Evolutionary conservation across 2,113 vertebrate species (phyloP).

Genomic region (Heterotis niloticus): DNA sequence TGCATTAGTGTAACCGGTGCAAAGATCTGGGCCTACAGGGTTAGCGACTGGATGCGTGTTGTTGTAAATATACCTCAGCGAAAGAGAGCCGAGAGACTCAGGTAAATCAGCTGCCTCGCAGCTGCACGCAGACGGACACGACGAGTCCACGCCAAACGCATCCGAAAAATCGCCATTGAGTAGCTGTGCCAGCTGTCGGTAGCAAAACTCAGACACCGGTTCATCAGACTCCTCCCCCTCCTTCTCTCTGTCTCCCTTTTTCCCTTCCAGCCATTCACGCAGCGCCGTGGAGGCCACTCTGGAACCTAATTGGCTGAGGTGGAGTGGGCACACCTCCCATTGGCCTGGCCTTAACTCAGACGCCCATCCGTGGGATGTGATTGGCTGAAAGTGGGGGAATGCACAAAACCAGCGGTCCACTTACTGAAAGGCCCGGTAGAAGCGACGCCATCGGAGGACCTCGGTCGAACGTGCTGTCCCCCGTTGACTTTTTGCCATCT

Average conservation of each 20-base stretch:
- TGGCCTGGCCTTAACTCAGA: constrained; percentile 70
- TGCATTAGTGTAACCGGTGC: constrained; percentile 35
- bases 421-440: constrained; percentile 54
- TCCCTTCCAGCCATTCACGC: constrained; percentile 67
- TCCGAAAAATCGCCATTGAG: constrained; percentile 52
- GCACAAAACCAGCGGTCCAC: constrained; percentile 60
- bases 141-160: constrained; percentile 44
- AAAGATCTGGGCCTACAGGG: constrained; percentile 50
- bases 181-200: constrained; percentile 50
- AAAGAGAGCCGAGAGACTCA: constrained; percentile 60
- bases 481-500: constrained; percentile 55
- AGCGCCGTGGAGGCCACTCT: constrained; percentile 75
- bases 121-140: constrained; percentile 48
- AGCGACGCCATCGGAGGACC: constrained; percentile 53
- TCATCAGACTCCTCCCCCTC: constrained; percentile 63
- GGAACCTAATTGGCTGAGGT: constrained; percentile 74
- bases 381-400: constrained; percentile 72
- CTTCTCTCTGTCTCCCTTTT: constrained; percentile 63
- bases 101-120: constrained; percentile 69
- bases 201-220: constrained; percentile 60
- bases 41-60: constrained; percentile 53
- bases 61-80: constrained; percentile 71
- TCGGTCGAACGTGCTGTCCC: constrained; percentile 37
- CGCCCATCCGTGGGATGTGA: constrained; percentile 67
- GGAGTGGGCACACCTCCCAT: constrained; percentile 62